phyloP scores from a whole-genome alignment of 2,113 vertebrate species.

The Boulengeromyrus knoepffleri region DNA sequence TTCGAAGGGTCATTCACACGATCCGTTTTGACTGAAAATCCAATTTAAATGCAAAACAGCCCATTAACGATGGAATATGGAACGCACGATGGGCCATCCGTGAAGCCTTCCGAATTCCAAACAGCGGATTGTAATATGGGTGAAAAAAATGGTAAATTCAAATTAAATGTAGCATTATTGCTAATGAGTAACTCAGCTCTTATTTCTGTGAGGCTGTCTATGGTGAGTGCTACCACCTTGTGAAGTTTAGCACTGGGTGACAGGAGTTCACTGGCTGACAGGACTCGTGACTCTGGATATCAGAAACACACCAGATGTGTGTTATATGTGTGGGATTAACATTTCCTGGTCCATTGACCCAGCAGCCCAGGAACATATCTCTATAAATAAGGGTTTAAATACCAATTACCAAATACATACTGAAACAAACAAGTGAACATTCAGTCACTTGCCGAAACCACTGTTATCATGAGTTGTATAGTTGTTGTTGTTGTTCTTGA shows the following conservation, averaged over 20 bases:
- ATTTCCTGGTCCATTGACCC: neutral
- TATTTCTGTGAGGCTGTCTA: neutral
- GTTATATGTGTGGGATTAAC: neutral
- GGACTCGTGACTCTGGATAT: neutral
- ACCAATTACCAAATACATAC: neutral
- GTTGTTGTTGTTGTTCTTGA: neutral
- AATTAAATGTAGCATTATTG: neutral
- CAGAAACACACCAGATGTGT: neutral
- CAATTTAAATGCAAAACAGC: slow-evolving; percentile 10
- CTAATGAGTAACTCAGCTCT: neutral
- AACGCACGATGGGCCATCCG: neutral
- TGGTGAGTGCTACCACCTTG: neutral
- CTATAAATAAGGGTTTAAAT: neutral
- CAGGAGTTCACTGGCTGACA: neutral
- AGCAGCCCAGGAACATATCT: neutral
- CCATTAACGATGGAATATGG: neutral
- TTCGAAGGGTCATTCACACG: neutral
- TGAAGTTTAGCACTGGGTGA: neutral
- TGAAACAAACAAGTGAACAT: neutral
- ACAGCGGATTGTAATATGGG: neutral
- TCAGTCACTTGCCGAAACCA: neutral
- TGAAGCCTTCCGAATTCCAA: neutral
- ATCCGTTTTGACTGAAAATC: neutral
- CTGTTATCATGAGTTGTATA: neutral
- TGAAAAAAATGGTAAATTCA: neutral